Base-by-base conservation (phyloP, 2,888 invertebrate genomes). In the Laothoe populi region DNA sequence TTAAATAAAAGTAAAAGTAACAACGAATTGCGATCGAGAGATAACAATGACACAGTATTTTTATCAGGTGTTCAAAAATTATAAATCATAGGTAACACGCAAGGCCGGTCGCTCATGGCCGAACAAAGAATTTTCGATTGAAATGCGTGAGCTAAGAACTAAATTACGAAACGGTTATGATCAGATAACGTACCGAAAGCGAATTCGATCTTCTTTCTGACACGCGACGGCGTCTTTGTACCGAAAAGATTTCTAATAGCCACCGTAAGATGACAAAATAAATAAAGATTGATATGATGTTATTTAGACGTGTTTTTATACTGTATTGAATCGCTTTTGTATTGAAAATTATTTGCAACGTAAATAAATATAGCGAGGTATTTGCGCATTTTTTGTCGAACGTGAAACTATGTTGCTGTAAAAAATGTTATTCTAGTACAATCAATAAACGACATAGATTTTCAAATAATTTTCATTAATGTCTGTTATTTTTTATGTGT, bases 161-260 rank as follows among this genome's bases (percentile, higher is more conserved):
- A 68, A 77, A 77, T 90, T 89, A 85, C 85, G 85, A 85, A 88
- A 91, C 74, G 63, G 66, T 63, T 72, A 60, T 63, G 82, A 90
- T 90, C 89, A 86, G 90, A 92, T 90, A 90, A 84, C 78, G 74
- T 68, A 79, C 75, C 78, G 85, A 86, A 84, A 84, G 83, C 77
- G 81, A 84, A 77, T 70, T 73, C 69, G 58, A 46, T 62, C 48
- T 57, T 35, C 26, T 44, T 61, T 42, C 57, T 57, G 61, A 61
- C 57, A 61, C 31, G 35, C 45, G 44, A 23, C 61, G 40, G 21
- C 26, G 49, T 60, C 31, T 48, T 26, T 1, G 31, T 19, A 19
- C 16, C 35, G 4, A 19, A 53, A 35, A 35, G 16, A 53, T 35
- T 53, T 46, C 46, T 46, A 46, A 44, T 26, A 48, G 31, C 31